phyloP scores from a whole-genome alignment of 1,140 invertebrate species.

The Spodoptera litura region DNA sequence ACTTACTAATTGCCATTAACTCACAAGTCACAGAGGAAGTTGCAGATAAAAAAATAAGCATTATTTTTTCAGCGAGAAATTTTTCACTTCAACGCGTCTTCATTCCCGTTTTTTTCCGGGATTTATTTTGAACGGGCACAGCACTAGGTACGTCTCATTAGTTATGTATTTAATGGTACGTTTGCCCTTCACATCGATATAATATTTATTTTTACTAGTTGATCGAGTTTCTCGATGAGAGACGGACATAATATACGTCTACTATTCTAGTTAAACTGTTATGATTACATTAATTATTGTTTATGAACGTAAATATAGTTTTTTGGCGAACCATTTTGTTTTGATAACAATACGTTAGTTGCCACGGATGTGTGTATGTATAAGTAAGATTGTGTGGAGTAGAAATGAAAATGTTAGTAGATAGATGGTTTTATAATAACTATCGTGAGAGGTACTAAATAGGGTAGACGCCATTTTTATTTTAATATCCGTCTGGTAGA shows the following conservation, averaged over 20 bases:
- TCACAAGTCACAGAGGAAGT: background rate
- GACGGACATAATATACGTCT: conserved; percentile 5
- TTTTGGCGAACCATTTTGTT: background rate
- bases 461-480: too few relatives aligned
- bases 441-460: too few relatives aligned
- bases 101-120: conserved; percentile 13
- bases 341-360: background rate
- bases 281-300: conserved; percentile 8
- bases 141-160: conserved; percentile 13
- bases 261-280: background rate
- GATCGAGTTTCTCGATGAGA: conserved; percentile 17
- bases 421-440: too few relatives aligned
- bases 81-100: background rate
- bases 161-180: conserved; percentile 18
- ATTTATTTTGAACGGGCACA: background rate
- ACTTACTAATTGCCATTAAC: conserved; percentile 11
- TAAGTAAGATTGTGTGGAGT: too few relatives aligned
- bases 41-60: background rate
- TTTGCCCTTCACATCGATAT: background rate
- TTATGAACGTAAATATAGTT: background rate
- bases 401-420: too few relatives aligned
- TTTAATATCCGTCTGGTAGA: too few relatives aligned
- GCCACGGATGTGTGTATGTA: too few relatives aligned
- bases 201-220: conserved; percentile 29
- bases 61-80: background rate